Base-by-base conservation (phyloP, 1,140 invertebrate genomes). In the Muscidifurax raptorellus region DNA sequence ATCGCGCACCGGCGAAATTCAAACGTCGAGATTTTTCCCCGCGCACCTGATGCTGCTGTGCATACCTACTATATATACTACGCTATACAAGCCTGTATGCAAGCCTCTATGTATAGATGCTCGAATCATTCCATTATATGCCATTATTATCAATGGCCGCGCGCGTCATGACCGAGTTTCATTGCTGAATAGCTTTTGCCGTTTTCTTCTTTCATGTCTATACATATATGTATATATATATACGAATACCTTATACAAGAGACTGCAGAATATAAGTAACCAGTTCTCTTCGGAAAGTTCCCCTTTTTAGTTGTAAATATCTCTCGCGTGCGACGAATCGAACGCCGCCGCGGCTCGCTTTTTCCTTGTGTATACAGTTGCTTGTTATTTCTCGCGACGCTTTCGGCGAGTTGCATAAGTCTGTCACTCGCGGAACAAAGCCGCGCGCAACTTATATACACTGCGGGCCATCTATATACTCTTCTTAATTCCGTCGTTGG, bases 1-100 rank as follows among this genome's bases (percentile, higher is more conserved):
- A 59, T 59, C 66, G 27, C 67, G 27, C 9, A 30, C 67, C 25
- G 25, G 67, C 67, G 27, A 69, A 69, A 69, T 69, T 69, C 67
- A n/a, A 30, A 69, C 67, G 67, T 27, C 67, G 67, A 69, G 27
- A 69, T 69, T 69, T 28, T 69, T 69, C 32, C 25, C n/a, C 28
- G 22, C 71, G 27, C 71, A 40, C 22, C 28, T 74, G 32, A 13
- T 59, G 44, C 44, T 47, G 44, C 44, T 47, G 13, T n/a, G n/a
- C n/a, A n/a, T n/a, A n/a, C n/a, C n/a, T n/a, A n/a, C n/a, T n/a
- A n/a, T n/a, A n/a, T n/a, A n/a, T n/a, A n/a, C n/a, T n/a, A n/a
- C n/a, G n/a, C n/a, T n/a, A n/a, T n/a, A n/a, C n/a, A n/a, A n/a
- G n/a, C n/a, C 40, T 10, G 9, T 44, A 9, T 1, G 0, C 40